Conservation (phyloP, 1,140 invertebrate species). For the Eciton burchellii region DNA sequence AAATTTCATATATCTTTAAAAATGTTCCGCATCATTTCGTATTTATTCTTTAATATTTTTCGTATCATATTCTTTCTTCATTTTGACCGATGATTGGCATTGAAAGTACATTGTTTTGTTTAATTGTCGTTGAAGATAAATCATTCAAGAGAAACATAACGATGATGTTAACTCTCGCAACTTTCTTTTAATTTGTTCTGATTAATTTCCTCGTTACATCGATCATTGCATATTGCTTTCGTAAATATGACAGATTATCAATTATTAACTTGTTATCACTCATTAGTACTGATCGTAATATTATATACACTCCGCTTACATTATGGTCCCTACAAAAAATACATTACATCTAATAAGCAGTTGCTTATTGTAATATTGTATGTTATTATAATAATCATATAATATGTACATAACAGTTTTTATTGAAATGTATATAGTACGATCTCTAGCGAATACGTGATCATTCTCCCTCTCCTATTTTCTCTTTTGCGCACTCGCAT, state of each 20-base stretch:
- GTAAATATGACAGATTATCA: conserved; percentile 53
- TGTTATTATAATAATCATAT: conserved; percentile 74
- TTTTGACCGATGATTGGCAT: conserved; percentile 15
- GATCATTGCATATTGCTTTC: conserved; percentile 64
- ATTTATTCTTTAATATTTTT: conserved; percentile 14
- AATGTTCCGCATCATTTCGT: background rate
- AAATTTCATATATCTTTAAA: conserved; percentile 31
- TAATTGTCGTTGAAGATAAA: background rate
- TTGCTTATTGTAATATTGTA: too few relatives aligned
- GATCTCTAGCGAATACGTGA: conserved; percentile 66
- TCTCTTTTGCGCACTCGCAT: background rate
- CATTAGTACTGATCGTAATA: conserved; percentile 58
- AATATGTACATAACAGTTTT: conserved; percentile 78
- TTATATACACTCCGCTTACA: conserved; percentile 69
- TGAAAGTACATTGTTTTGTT: conserved; percentile 17
- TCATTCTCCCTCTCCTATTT: background rate
- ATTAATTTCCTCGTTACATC: conserved; percentile 14
- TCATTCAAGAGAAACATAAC: conserved; percentile 11
- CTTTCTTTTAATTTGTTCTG: background rate
- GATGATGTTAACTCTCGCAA: background rate
- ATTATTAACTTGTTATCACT: conserved; percentile 60
- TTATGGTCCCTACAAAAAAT: conserved; percentile 84
- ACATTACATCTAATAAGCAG: conserved; percentile 83
- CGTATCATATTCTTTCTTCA: background rate
- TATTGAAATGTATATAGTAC: conserved; percentile 60